Evolutionary conservation across 2,888 invertebrate species (phyloP), one percentile per base, ranked within the genome.

Genomic region (Meandrusa payeni): DNA sequence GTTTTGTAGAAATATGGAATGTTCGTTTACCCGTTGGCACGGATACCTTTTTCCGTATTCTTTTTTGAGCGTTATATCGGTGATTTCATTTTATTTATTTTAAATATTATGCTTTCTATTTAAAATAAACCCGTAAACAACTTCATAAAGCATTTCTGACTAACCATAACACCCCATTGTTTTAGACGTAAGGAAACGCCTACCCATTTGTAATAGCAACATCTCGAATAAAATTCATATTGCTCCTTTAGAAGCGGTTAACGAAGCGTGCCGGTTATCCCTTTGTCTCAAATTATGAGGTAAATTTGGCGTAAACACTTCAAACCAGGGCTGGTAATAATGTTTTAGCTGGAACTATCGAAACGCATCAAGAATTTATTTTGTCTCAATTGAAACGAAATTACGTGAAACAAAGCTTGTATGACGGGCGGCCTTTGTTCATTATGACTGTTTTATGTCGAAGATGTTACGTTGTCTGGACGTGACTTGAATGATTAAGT

Each of bases 381-480:
- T 41, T 50, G 56, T 69, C 66, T 64, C 54, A 53, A 66, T 69
- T 64, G 65, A 67, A 66, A 58, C 55, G 46, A 65, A 69, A 70
- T 74, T 66, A 69, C 61, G 62, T 70, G 65, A 69, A 65, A 59
- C 55, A 50, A 47, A 61, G 64, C 57, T 63, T 64, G 61, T 60
- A 54, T 53, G 59, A 43, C 45, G 36, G 55, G 51, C 46, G 58
- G 57, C 62, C 69, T 64, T 63, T 62, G 51, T 51, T 61, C 52
- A 55, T 58, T 57, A 55, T 52, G 52, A 48, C 52, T 29, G 54
- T 53, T 52, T 23, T 5, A 7, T 5, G 7, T 23, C 41, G 34
- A 2, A 26, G 55, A 52, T 42, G 5, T 47, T 13, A n/a, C 12
- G 6, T 22, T 19, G 9, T 26, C 42, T 52, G 24, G 51, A 52